A percentile compares a stretch with the other conserved stretches of the same genome.
Conservation (phyloP, 1,140 invertebrate species). For the Ganaspis sp. region DNA sequence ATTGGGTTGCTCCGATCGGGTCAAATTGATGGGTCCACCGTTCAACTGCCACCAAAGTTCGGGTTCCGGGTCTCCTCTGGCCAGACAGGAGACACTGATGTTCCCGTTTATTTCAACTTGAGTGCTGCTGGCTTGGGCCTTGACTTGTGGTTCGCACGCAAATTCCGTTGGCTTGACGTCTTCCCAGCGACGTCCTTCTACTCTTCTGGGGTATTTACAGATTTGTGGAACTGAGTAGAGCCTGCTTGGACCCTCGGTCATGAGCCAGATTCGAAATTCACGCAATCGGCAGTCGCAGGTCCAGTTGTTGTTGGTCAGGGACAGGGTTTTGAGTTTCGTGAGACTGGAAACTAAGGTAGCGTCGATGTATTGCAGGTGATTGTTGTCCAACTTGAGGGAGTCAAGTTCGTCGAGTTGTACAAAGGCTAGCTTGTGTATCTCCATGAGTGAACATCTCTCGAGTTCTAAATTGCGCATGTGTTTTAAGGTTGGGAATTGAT, state of each 20-base stretch:
- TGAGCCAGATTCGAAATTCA: conserved; percentile 88
- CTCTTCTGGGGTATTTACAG: conserved; percentile 79
- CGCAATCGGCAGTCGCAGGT: conserved; percentile 90
- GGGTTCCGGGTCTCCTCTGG: conserved; percentile 89
- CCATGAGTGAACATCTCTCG: conserved; percentile 84
- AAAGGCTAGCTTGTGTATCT: conserved; percentile 84
- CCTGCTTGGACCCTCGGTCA: conserved; percentile 78
- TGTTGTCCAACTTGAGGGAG: conserved; percentile 82
- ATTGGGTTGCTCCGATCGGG: conserved; percentile 43
- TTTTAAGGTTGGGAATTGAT: conserved; percentile 84
- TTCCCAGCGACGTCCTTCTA: conserved; percentile 81
- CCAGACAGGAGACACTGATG: conserved; percentile 87
- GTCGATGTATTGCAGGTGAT: conserved; percentile 81
- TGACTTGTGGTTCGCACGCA: conserved; percentile 84
- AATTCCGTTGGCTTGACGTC: conserved; percentile 82
- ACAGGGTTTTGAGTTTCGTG: conserved; percentile 82
- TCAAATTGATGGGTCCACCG: conserved; percentile 78
- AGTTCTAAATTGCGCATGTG: conserved; percentile 85
- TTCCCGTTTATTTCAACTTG: conserved; percentile 85
- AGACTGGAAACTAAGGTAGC: conserved; percentile 82
- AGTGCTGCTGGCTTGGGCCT: conserved; percentile 79
- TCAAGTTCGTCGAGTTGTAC: conserved; percentile 82
- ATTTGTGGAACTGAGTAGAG: conserved; percentile 81
- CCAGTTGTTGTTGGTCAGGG: conserved; percentile 92
- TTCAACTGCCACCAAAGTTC: conserved; percentile 89